Conservation (phyloP, 1,140 invertebrate species). For the Leptinotarsa defecta region DNA sequence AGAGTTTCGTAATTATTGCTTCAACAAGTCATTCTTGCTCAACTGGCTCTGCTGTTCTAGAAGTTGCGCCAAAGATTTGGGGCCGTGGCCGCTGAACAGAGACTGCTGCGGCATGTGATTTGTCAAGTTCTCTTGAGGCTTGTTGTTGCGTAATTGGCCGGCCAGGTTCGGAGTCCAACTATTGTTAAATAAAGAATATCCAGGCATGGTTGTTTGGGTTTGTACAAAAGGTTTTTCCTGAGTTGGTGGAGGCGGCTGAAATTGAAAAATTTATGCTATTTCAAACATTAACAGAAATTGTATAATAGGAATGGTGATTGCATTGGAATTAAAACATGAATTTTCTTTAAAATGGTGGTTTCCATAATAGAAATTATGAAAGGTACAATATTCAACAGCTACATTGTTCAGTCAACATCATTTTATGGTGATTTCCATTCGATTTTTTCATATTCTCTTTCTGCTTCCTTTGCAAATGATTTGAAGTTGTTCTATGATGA, state of each 20-base stretch:
- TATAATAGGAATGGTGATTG: no score
- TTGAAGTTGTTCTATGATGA: no score
- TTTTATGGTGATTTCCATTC: no score
- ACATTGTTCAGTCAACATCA: no score
- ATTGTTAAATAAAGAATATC: slow-evolving; percentile 54
- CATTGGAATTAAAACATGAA: no score
- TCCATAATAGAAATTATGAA: no score
- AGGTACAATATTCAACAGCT: no score
- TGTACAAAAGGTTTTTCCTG: slow-evolving; percentile 14
- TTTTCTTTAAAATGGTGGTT: no score
- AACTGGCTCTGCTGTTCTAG: slow-evolving; percentile 70
- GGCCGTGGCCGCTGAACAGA: slow-evolving; percentile 76
- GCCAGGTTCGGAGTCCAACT: slow-evolving; percentile 51
- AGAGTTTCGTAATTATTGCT: not conserved
- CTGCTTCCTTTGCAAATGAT: no score
- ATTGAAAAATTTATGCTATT: not conserved
- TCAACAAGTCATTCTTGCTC: slow-evolving; percentile 31
- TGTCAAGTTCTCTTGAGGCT: slow-evolving; percentile 30
- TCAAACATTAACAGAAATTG: no score
- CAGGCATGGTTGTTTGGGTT: slow-evolving; percentile 35
- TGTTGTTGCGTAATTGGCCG: slow-evolving; percentile 42
- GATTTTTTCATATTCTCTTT: no score
- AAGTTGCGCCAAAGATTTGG: slow-evolving; percentile 77
- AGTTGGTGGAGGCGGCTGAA: slow-evolving; percentile 22
- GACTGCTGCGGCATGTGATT: slow-evolving; percentile 63